phyloP scores from a whole-genome alignment of 2,888 invertebrate species.

The Atrina japonica region DNA sequence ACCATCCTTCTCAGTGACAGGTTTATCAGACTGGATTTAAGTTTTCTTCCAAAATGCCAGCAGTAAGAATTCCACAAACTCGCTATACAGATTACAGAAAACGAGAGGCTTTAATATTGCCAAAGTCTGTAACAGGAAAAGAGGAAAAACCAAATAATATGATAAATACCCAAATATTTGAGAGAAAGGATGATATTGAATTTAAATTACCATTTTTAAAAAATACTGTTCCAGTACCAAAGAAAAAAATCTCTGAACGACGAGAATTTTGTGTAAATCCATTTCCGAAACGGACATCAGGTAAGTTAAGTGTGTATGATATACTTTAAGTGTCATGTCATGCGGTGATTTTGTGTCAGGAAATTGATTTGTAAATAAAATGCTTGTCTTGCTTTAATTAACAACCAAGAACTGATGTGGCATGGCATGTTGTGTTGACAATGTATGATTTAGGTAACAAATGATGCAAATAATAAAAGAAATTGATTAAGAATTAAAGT shows the following conservation, averaged over 20 bases:
- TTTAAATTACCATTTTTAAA: slow-evolving; percentile 26
- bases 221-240: not conserved
- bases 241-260: slow-evolving; percentile 25
- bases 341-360: too few species aligned
- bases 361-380: too few species aligned
- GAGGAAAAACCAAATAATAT: not conserved
- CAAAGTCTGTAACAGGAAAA: not conserved
- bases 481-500: too few species aligned
- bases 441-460: too few species aligned
- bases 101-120: not conserved
- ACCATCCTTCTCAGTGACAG: too few species aligned
- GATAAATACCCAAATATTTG: slow-evolving; percentile 24
- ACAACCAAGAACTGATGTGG: too few species aligned
- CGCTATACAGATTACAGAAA: slow-evolving; percentile 24
- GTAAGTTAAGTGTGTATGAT: slow-evolving; percentile 5
- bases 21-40: too few species aligned
- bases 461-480: too few species aligned
- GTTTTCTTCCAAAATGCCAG: slow-evolving; percentile 11
- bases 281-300: slow-evolving; percentile 28
- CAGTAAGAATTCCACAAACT: not conserved
- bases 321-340: too few species aligned
- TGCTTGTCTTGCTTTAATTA: too few species aligned
- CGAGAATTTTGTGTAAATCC: slow-evolving; percentile 29
- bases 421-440: too few species aligned
- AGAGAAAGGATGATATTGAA: slow-evolving; percentile 40